Conservation (phyloP, 2,797 vertebrate genomes). For the Enoplosus armatus region DNA sequence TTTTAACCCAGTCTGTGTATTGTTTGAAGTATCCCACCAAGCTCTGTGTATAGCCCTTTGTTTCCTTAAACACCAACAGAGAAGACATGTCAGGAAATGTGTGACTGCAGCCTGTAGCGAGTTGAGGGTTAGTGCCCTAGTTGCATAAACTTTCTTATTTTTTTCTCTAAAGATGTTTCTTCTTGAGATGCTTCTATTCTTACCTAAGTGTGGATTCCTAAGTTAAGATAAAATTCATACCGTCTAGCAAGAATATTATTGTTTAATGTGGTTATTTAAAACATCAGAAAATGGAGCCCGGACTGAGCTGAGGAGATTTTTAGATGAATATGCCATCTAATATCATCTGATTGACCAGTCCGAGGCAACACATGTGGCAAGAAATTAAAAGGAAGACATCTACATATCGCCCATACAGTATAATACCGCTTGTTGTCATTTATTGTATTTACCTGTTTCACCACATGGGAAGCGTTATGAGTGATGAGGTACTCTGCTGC, state of each 20-base stretch:
- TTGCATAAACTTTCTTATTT: neutral
- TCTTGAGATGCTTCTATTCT: neutral
- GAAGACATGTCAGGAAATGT: conserved; percentile 17
- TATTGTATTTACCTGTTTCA: conserved; percentile 77
- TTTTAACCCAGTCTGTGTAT: conserved; percentile 91
- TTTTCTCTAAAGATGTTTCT: neutral
- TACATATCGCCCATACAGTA: neutral
- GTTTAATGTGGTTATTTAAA: neutral
- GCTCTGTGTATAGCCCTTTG: conserved; percentile 84
- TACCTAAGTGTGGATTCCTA: neutral
- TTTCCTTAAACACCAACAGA: conserved; percentile 85
- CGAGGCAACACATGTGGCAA: neutral
- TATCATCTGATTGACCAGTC: neutral
- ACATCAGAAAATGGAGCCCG: neutral
- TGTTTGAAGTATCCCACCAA: conserved; percentile 91
- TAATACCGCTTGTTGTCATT: neutral
- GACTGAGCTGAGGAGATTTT: neutral
- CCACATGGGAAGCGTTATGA: conserved; percentile 88
- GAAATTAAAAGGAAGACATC: neutral
- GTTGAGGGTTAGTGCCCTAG: neutral
- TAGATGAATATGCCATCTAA: neutral
- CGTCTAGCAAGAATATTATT: neutral
- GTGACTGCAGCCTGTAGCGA: neutral
- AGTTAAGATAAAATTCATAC: neutral
- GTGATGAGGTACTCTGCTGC: conserved; percentile 90